A percentile compares a stretch with the other conserved stretches of the same genome.
phyloP scores from a whole-genome alignment of 35 echinoderm and acorn worm genomes.

The Ptychodera flava region DNA sequence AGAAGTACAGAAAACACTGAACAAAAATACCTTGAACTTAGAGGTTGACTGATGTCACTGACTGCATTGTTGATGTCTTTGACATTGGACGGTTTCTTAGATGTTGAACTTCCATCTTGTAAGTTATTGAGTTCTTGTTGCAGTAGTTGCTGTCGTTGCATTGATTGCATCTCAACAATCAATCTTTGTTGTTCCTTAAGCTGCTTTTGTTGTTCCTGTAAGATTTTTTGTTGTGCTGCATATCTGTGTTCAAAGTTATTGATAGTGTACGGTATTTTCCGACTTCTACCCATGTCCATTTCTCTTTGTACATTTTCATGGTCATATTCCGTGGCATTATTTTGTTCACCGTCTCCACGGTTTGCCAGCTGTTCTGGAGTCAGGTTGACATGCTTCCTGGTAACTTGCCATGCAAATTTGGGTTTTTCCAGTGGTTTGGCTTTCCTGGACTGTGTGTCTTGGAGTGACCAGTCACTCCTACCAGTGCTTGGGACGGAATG shows the following conservation, averaged over 20 bases:
- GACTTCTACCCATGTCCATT: constrained; percentile 7
- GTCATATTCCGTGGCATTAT: constrained; percentile 29
- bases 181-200: constrained; percentile 71
- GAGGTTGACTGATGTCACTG: background rate
- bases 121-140: constrained; percentile 43
- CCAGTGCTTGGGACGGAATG: constrained; percentile 9
- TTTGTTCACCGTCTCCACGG: constrained; percentile 39
- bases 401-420: constrained; percentile 94
- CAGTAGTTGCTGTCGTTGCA: constrained; percentile 55
- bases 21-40: background rate
- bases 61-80: background rate
- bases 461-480: constrained; percentile 15
- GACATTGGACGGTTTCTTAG: background rate
- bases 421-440: constrained; percentile 42
- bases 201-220: constrained; percentile 73
- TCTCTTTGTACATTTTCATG: background rate
- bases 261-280: constrained; percentile 10
- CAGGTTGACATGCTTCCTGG: constrained; percentile 77
- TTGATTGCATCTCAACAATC: constrained; percentile 70
- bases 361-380: constrained; percentile 63
- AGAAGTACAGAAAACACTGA: background rate
- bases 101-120: background rate
- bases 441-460: background rate
- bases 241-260: constrained; percentile 76
- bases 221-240: constrained; percentile 80